Conservation (phyloP, 2,113 vertebrate species). For the Geococcyx californianus region DNA sequence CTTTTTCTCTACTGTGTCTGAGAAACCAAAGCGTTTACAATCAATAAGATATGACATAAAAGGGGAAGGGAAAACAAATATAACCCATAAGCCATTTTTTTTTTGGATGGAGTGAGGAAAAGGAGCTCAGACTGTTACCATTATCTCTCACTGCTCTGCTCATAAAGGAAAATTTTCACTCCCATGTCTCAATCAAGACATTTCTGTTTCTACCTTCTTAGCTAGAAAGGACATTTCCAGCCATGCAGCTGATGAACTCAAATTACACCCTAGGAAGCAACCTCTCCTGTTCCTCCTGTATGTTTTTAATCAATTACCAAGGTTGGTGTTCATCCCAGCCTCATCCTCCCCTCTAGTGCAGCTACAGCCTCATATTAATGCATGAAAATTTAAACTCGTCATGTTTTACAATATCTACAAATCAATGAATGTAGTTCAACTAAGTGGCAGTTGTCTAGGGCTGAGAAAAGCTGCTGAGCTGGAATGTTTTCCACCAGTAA, state of each 20-base stretch:
- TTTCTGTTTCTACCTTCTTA: background rate
- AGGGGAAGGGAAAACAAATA: background rate
- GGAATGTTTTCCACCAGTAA: background rate
- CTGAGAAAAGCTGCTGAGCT: background rate
- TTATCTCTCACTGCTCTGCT: background rate
- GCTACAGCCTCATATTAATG: background rate
- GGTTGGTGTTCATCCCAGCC: background rate
- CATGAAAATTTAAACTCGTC: slow-evolving; percentile 34
- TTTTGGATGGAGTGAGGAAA: rapidly evolving
- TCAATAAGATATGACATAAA: background rate
- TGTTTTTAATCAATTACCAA: background rate
- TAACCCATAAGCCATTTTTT: rapidly evolving
- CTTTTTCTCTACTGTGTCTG: background rate
- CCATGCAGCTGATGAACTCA: background rate
- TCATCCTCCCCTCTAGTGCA: background rate
- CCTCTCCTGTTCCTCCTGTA: background rate
- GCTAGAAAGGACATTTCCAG: background rate
- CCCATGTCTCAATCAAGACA: background rate
- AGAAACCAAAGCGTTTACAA: background rate
- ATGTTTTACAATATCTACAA: slow-evolving; percentile 10
- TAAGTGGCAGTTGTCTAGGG: background rate
- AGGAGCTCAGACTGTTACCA: background rate
- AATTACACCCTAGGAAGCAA: background rate
- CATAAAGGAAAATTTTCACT: background rate
- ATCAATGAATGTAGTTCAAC: background rate